phyloP scores from a whole-genome alignment of 1,140 invertebrate species.

The Drosophila asahinai region DNA sequence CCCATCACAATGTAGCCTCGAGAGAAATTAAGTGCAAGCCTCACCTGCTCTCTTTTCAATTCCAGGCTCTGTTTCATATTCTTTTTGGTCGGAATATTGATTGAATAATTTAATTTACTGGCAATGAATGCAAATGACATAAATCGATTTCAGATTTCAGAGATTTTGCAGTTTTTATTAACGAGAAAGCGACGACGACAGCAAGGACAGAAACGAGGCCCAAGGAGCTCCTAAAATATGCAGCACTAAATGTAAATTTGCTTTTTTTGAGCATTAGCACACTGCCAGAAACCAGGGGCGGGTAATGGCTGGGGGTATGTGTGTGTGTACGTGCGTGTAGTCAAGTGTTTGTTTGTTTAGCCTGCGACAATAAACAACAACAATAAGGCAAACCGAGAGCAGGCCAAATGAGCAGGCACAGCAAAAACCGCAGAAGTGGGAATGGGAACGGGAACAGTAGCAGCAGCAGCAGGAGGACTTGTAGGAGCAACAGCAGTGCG shows the following conservation, averaged over 20 bases:
- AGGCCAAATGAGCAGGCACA: slow-evolving; percentile 34
- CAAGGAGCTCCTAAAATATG: slow-evolving; percentile 49
- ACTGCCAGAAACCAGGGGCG: background rate
- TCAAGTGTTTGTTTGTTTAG: slow-evolving; percentile 66
- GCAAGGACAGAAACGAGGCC: slow-evolving; percentile 1
- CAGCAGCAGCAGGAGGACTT: background rate
- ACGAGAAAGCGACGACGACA: background rate
- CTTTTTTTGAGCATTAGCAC: slow-evolving; percentile 51
- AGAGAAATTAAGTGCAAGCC: background rate
- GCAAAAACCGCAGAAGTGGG: slow-evolving; percentile 28
- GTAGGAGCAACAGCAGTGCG: slow-evolving; percentile 17
- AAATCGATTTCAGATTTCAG: slow-evolving; percentile 36
- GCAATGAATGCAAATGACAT: slow-evolving; percentile 23
- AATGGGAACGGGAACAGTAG: slow-evolving; percentile 7
- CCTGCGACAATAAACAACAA: slow-evolving; percentile 60
- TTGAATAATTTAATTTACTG: slow-evolving; percentile 18
- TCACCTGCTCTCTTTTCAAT: background rate
- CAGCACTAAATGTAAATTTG: slow-evolving; percentile 73
- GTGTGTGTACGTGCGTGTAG: slow-evolving; percentile 44
- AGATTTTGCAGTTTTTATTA: slow-evolving; percentile 36
- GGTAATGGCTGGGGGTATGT: slow-evolving; percentile 2
- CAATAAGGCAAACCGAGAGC: slow-evolving; percentile 18
- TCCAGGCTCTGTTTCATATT: background rate
- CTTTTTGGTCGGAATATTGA: slow-evolving; percentile 3
- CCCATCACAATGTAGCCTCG: background rate